phyloP scores from a whole-genome alignment of 2,113 vertebrate genomes.

The Ptyas mucosa region DNA sequence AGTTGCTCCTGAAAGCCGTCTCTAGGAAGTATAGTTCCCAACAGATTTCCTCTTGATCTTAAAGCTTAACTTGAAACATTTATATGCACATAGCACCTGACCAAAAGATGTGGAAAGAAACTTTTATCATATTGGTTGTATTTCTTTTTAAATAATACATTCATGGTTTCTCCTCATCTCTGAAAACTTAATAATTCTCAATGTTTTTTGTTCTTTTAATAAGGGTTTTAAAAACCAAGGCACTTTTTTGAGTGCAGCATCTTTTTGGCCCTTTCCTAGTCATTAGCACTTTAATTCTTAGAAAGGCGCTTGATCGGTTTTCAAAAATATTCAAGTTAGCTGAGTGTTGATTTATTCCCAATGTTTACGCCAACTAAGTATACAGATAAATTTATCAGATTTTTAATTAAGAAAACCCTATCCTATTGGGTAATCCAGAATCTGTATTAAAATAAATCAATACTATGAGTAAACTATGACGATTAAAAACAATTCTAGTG shows the following conservation, averaged over 20 bases:
- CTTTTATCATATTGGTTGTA: slow-evolving; percentile 67
- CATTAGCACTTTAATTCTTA: not conserved
- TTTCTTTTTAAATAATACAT: slow-evolving; percentile 77
- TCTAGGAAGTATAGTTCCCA: slow-evolving; percentile 75
- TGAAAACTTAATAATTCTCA: slow-evolving; percentile 60
- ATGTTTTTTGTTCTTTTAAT: slow-evolving; percentile 48
- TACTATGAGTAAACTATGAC: not conserved
- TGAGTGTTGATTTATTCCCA: slow-evolving; percentile 7
- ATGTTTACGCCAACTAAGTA: not conserved
- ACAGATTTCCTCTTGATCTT: slow-evolving; percentile 76
- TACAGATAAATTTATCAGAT: not conserved
- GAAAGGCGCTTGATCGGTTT: slow-evolving; percentile 25
- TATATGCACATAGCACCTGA: slow-evolving; percentile 76
- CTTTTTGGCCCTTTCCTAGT: slow-evolving; percentile 20
- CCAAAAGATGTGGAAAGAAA: slow-evolving; percentile 66
- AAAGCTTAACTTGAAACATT: slow-evolving; percentile 79
- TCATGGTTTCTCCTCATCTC: slow-evolving; percentile 36
- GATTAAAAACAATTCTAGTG: not conserved
- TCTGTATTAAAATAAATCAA: not conserved
- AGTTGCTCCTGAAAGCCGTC: slow-evolving; percentile 68
- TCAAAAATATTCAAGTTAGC: slow-evolving; percentile 8
- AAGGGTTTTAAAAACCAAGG: slow-evolving; percentile 55
- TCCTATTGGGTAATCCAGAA: not conserved
- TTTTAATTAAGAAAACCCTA: not conserved
- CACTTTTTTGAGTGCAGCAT: slow-evolving; percentile 33